These are phyloP conservation scores for Standfussiana lucernea DNA, from an alignment of 2,888 invertebrate species.

Conservation along the genomic window DNA sequence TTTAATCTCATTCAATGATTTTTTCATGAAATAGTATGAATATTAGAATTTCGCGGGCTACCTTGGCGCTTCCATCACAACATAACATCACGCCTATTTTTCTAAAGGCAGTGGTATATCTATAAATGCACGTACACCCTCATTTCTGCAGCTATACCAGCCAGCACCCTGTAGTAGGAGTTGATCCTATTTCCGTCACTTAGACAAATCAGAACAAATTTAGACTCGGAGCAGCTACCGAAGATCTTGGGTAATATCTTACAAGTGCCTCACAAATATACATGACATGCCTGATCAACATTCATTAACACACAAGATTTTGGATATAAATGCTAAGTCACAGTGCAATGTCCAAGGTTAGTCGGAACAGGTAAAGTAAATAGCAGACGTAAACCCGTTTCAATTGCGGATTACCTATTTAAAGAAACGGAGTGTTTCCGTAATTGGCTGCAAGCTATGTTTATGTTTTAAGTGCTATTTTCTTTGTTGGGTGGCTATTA, in stretches of 20 bases:
- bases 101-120: no score
- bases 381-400: slow-evolving; percentile 18
- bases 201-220: not conserved
- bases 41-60: no score
- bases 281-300: not conserved
- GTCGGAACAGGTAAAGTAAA: not conserved
- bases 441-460: not conserved
- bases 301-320: not conserved
- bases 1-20: not conserved
- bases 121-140: no score
- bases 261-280: not conserved
- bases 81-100: no score
- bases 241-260: not conserved
- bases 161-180: no score
- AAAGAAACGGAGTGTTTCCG: slow-evolving; percentile 6
- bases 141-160: no score
- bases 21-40: no score
- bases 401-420: not conserved
- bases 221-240: not conserved
- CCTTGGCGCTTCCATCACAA: no score
- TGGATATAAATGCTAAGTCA: not conserved
- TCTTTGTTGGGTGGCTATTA: not conserved
- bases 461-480: not conserved
- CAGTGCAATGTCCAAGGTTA: slow-evolving; percentile 23
- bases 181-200: not conserved